Evolutionary conservation across 1,140 invertebrate genomes (phyloP).

Genomic region (Bombus consobrinus): DNA sequence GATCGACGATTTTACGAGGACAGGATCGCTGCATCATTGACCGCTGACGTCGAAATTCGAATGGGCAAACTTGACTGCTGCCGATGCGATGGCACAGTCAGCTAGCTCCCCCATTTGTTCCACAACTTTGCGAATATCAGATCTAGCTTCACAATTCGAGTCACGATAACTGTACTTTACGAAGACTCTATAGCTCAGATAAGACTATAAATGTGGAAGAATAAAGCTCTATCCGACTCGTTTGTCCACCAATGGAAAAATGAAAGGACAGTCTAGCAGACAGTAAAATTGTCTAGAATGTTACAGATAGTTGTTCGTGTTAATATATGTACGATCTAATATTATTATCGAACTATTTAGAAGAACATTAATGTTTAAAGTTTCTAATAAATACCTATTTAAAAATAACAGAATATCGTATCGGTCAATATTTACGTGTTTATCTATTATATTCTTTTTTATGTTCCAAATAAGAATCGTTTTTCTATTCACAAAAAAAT

Average conservation of each 20-base stretch:
- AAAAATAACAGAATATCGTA: too few relatives aligned
- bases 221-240: background rate
- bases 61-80: constrained; percentile 57
- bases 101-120: constrained; percentile 43
- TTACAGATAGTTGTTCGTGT: background rate
- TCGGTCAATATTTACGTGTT: too few relatives aligned
- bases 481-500: too few relatives aligned
- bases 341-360: too few relatives aligned
- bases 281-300: background rate
- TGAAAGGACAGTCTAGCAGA: background rate
- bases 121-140: constrained; percentile 65
- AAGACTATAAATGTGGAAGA: constrained; percentile 35
- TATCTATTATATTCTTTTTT: too few relatives aligned
- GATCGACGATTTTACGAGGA: constrained; percentile 53
- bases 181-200: constrained; percentile 43
- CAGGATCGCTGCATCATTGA: constrained; percentile 55
- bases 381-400: too few relatives aligned
- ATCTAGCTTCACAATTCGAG: constrained; percentile 51
- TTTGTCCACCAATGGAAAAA: constrained; percentile 28
- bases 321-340: background rate
- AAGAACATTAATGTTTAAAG: too few relatives aligned
- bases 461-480: too few relatives aligned
- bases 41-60: constrained; percentile 61
- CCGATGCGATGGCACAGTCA: constrained; percentile 41
- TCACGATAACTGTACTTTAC: constrained; percentile 52